phyloP scores from a whole-genome alignment of 2,797 vertebrate genomes.

The Squalus acanthias region DNA sequence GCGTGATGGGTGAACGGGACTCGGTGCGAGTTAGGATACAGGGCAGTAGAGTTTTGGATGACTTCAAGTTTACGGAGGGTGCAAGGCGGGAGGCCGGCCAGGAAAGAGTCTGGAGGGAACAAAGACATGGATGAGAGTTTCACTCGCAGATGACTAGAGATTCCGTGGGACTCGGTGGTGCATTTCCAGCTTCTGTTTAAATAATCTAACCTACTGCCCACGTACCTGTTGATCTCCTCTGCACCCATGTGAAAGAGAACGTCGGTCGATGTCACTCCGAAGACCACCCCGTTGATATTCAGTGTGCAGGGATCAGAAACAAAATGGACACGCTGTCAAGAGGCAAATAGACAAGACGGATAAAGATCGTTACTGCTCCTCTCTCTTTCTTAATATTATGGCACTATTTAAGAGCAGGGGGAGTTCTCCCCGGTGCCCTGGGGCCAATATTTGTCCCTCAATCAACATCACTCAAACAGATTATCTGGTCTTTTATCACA shows the following conservation, averaged over 20 bases:
- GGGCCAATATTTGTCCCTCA: too few species aligned
- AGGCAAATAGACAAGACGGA: too few species aligned
- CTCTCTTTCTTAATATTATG: neutral
- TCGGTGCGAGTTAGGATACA: neutral
- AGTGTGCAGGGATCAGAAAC: constrained; percentile 84
- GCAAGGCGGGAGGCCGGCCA: neutral
- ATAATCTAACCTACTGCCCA: neutral
- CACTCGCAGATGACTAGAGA: neutral
- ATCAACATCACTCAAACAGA: too few species aligned
- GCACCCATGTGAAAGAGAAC: constrained; percentile 84
- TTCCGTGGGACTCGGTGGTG: neutral
- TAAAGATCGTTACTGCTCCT: neutral
- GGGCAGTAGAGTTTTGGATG: neutral
- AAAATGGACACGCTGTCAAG: constrained; percentile 69
- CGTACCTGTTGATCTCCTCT: constrained; percentile 85
- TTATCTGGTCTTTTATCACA: too few species aligned
- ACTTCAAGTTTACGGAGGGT: neutral
- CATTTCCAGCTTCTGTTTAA: neutral
- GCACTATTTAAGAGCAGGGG: too few species aligned
- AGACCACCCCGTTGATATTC: constrained; percentile 67
- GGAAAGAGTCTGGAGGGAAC: neutral
- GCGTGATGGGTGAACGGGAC: neutral
- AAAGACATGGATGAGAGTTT: neutral
- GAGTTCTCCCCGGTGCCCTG: too few species aligned
- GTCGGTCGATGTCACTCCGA: constrained; percentile 84